phyloP scores from a whole-genome alignment of 2,113 vertebrate species.

The Ardeotis arabs region DNA sequence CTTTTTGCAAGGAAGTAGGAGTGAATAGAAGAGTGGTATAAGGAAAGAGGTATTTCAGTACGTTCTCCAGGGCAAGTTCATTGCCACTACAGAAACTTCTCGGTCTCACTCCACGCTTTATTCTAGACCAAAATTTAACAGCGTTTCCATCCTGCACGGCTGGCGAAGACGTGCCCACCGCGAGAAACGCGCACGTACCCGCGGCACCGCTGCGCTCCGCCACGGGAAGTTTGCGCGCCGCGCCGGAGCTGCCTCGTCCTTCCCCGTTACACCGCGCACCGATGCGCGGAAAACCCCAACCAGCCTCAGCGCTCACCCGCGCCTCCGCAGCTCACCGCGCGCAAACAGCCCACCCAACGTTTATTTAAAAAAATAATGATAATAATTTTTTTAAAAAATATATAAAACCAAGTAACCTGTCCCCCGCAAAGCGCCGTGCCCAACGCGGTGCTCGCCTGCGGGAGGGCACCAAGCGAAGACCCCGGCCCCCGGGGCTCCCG shows the following conservation, averaged over 20 bases:
- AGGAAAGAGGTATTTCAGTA: neutral
- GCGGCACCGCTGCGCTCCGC: accelerated
- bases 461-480: no score
- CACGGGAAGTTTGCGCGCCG: accelerated
- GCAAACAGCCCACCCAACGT: no score
- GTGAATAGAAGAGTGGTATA: accelerated
- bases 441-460: no score
- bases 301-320: neutral
- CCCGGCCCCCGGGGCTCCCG: no score
- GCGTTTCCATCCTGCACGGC: accelerated
- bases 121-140: neutral
- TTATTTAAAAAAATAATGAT: no score
- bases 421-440: no score
- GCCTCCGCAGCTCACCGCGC: no score
- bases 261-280: accelerated
- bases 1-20: neutral
- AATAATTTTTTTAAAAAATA: no score
- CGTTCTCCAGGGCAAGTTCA: accelerated
- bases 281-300: neutral
- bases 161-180: accelerated
- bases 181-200: accelerated
- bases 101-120: accelerated
- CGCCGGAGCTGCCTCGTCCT: accelerated
- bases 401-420: no score
- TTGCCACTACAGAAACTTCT: neutral